These are phyloP conservation scores for Acronicta alni DNA, from an alignment of 2,888 invertebrate species.

Conservation along the genomic window DNA sequence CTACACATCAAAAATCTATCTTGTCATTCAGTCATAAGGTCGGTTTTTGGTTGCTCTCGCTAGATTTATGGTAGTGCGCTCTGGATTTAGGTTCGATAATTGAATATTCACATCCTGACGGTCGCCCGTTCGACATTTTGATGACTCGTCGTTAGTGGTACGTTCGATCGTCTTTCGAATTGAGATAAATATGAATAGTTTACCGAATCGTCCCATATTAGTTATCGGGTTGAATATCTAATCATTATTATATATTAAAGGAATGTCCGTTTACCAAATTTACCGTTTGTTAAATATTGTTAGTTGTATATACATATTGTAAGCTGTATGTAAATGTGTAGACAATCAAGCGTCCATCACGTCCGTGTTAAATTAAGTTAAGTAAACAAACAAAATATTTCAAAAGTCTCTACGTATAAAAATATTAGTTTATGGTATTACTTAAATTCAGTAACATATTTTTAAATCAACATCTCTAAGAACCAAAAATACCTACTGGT, in stretches of 20 bases:
- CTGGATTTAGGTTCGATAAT: constrained; percentile 73
- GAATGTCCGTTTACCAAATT: constrained; percentile 2
- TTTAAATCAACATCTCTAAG: too few species aligned
- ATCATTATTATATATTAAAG: constrained; percentile 16
- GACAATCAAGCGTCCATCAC: too few species aligned
- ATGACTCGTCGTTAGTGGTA: constrained; percentile 66
- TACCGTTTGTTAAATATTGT: constrained; percentile 1
- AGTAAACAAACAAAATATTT: too few species aligned
- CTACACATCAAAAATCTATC: constrained; percentile 29
- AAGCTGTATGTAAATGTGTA: too few species aligned
- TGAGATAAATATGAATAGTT: constrained; percentile 50
- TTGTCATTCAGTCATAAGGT: constrained; percentile 49
- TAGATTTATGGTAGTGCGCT: constrained; percentile 54
- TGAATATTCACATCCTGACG: constrained; percentile 81
- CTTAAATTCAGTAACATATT: too few species aligned
- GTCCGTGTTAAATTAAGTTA: too few species aligned
- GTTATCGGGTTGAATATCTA: constrained; percentile 24
- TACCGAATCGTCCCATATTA: constrained; percentile 30
- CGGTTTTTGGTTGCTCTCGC: constrained; percentile 47
- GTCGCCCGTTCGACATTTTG: constrained; percentile 70
- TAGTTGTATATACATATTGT: background rate
- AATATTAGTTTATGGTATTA: too few species aligned
- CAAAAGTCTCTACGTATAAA: too few species aligned
- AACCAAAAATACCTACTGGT: too few species aligned
- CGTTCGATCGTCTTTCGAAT: constrained; percentile 58